phyloP scores from a whole-genome alignment of 2,888 invertebrate species.

The Archips xylosteana region DNA sequence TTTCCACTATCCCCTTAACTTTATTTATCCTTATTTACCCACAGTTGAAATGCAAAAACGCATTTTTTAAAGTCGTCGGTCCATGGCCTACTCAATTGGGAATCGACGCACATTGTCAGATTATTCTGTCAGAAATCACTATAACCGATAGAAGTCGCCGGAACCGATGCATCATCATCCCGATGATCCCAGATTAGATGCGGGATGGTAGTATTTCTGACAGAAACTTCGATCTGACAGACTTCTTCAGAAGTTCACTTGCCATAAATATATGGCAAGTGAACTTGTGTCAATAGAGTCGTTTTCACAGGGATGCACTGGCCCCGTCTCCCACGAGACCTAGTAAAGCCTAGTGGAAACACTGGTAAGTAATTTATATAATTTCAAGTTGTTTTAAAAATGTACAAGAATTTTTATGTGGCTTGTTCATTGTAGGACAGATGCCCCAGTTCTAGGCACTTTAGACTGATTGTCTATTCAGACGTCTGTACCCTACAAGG shows the following conservation, averaged over 20 bases:
- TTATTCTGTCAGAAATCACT: too few relatives aligned
- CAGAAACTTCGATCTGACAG: not conserved
- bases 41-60: too few relatives aligned
- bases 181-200: not conserved
- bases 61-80: not conserved
- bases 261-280: not conserved
- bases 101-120: too few relatives aligned
- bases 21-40: too few relatives aligned
- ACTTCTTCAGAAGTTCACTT: too few relatives aligned
- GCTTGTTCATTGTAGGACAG: too few relatives aligned
- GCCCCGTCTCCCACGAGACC: constrained; percentile 81
- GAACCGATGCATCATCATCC: too few relatives aligned
- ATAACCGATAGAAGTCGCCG: not conserved
- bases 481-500: too few relatives aligned
- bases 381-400: too few relatives aligned
- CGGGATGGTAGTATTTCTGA: not conserved
- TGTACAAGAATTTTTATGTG: too few relatives aligned
- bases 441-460: too few relatives aligned
- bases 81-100: not conserved
- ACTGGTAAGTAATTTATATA: constrained; percentile 55
- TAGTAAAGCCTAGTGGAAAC: constrained; percentile 74
- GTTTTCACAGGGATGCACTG: constrained; percentile 77
- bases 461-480: too few relatives aligned
- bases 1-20: not conserved
- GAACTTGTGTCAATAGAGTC: constrained; percentile 30